Evolutionary conservation across 2,113 vertebrate genomes (phyloP), one percentile per base, ranked within the genome.

Genomic region (Pelvicachromis taeniatus): DNA sequence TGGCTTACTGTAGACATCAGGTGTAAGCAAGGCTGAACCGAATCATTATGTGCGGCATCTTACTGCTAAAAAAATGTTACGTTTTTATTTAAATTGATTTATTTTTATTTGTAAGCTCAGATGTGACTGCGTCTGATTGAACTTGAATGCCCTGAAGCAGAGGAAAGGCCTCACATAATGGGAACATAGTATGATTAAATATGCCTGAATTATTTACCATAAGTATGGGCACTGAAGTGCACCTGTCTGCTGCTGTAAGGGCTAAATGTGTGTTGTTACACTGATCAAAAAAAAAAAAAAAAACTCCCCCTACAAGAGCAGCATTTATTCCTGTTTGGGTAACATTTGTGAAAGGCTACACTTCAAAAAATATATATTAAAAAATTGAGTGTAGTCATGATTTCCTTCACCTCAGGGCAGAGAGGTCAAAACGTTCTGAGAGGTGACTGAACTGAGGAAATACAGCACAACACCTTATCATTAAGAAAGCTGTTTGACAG

Each of bases 1-100:
- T 84, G 91, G 88, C 81, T 88, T 85, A 38, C 61, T 1, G 2
- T 38, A 79, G 86, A 89, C 89, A 92, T 87, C 93, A 94, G 93
- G 88, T 93, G 53, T 7, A 26, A n/a, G n/a, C 56, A 13, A 78
- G 42, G 70, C 88, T 83, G 81, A 86, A 92, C 75, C 33, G 83
- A 85, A 70, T 77, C 55, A 70, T 77, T 55, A 40, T 82, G 53
- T 23, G 70, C 63, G 80, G 48, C 59, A 77, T 9, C 31, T 68
- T 35, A 79, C 63, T 38, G 12, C 63, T 12, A 55, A 79, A 83
- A 83, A 38, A 85, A 61, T 80, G 70, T 59, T 7, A 29, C 73
- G 61, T 33, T 31, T 82, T 38, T 23, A 52, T 58, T 80, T 45
- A 48, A 61, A 65, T 38, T 19, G 33, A 65, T 65, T 65, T 65